Conservation (phyloP, 2,113 vertebrate genomes). For the Pantherophis guttatus region DNA sequence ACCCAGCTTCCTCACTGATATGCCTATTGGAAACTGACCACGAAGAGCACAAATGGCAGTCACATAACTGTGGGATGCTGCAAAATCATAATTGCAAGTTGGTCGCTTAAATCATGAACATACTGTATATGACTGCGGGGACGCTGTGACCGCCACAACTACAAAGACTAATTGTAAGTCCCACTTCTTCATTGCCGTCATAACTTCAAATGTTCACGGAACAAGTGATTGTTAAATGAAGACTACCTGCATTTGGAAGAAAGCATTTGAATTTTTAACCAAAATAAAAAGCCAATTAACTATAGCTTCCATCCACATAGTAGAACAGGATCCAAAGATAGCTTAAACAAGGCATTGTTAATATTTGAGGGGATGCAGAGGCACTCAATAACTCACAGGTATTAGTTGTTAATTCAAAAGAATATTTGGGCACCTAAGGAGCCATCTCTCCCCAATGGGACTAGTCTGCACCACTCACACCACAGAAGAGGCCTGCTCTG, state of each 20-base stretch:
- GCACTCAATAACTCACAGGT: neutral
- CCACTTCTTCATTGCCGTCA: neutral
- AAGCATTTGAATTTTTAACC: slow-evolving; percentile 12
- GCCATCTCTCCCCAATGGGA: neutral
- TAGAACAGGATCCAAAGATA: neutral
- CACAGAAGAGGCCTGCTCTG: too few species aligned
- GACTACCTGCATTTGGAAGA: neutral
- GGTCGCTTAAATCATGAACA: neutral
- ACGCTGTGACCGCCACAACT: neutral
- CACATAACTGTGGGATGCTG: neutral
- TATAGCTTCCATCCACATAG: neutral
- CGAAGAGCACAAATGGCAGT: neutral
- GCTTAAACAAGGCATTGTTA: neutral
- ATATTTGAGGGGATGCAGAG: neutral
- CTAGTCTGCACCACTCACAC: neutral
- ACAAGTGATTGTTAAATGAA: neutral
- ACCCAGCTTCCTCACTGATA: neutral
- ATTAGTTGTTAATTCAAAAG: neutral
- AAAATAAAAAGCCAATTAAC: slow-evolving; percentile 8
- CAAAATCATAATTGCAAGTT: neutral
- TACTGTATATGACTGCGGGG: neutral
- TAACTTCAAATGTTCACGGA: neutral
- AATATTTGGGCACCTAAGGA: neutral
- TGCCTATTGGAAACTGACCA: neutral
- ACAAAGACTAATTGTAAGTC: neutral